Conservation (phyloP, 2,797 vertebrate genomes). For the Buphagus erythrorhynchus region DNA sequence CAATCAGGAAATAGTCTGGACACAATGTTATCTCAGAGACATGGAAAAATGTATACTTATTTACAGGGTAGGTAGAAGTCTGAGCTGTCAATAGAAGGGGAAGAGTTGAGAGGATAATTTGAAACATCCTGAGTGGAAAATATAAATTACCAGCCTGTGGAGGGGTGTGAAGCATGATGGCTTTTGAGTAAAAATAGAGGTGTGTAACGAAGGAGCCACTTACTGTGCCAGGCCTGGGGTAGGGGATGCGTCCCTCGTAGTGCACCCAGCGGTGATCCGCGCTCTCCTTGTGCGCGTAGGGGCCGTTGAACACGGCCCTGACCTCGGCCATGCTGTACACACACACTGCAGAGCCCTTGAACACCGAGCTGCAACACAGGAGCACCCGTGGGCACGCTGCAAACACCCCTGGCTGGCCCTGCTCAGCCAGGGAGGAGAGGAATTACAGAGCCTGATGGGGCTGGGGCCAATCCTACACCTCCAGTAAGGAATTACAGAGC, state of each 20-base stretch:
- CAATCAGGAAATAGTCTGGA: constrained; percentile 20
- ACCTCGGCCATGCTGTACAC: constrained; percentile 97
- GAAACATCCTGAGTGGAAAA: constrained; percentile 35
- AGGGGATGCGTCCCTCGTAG: constrained; percentile 93
- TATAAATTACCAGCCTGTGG: neutral
- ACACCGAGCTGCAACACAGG: constrained; percentile 86
- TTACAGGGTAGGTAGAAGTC: neutral
- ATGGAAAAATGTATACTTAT: constrained; percentile 23
- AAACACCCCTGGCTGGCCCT: neutral
- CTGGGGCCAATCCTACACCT: neutral
- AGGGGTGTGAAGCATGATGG: neutral
- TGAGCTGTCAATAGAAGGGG: neutral
- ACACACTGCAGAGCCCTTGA: constrained; percentile 96
- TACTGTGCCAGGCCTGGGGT: constrained; percentile 95
- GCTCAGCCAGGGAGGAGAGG: neutral
- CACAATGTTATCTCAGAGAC: constrained; percentile 31
- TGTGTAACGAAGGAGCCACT: constrained; percentile 51
- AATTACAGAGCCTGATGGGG: too few relatives aligned
- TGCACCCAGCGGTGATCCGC: constrained; percentile 95
- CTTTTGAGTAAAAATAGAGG: neutral
- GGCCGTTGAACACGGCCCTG: constrained; percentile 92
- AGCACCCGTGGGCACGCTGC: neutral
- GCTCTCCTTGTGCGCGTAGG: constrained; percentile 96
- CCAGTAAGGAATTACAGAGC: too few relatives aligned
- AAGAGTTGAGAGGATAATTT: constrained; percentile 11